These are phyloP conservation scores for Akabosia matsudoensis DNA, from an alignment of 1,140 invertebrate genomes.

Conservation along the genomic window DNA sequence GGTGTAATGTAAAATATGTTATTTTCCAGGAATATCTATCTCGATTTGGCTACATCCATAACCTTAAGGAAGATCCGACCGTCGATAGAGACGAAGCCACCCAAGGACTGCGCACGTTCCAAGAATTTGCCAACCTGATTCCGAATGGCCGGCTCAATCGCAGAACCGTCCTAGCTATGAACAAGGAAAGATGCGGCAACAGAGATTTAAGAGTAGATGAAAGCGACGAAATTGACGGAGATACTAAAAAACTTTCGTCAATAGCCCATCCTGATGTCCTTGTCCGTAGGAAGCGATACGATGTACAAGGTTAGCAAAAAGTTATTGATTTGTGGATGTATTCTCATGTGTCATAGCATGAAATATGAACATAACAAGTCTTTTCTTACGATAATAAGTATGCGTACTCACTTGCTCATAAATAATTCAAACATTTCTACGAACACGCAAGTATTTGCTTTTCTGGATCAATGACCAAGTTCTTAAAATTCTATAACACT, in stretches of 20 bases:
- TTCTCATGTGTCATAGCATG: too few relatives aligned
- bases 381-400: too few relatives aligned
- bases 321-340: neutral
- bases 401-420: too few relatives aligned
- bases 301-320: neutral
- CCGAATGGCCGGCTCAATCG: conserved; percentile 2
- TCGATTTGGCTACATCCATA: conserved; percentile 12
- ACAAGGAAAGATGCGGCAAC: conserved; percentile 13
- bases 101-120: neutral
- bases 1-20: neutral
- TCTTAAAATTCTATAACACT: too few relatives aligned
- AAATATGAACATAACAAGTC: too few relatives aligned
- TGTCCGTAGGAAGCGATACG: conserved; percentile 1
- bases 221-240: conserved; percentile 6
- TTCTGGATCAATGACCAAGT: too few relatives aligned
- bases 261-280: neutral
- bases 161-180: neutral
- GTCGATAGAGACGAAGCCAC: neutral
- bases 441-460: too few relatives aligned
- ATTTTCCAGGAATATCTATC: conserved; percentile 19
- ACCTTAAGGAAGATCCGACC: neutral
- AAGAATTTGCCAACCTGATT: conserved; percentile 3
- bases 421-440: too few relatives aligned
- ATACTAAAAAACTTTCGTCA: neutral
- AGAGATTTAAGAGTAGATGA: conserved; percentile 7